These are phyloP conservation scores for Antennarius striatus DNA, from an alignment of 2,113 vertebrate genomes.

Conservation along the genomic window DNA sequence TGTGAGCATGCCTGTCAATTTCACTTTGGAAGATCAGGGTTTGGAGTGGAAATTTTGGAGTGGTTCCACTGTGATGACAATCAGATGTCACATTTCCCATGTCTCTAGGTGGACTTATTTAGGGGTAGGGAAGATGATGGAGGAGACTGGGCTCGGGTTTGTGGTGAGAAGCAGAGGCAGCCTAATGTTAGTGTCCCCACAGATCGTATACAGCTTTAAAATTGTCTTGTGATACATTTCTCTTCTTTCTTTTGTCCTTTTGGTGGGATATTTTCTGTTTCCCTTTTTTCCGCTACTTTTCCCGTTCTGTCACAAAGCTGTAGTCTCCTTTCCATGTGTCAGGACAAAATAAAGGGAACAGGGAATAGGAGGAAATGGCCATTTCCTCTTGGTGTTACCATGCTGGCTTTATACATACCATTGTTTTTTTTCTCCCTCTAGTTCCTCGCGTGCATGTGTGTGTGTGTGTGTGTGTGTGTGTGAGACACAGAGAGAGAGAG, in stretches of 20 bases:
- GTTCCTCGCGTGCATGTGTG: background rate
- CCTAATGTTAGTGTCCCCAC: conserved; percentile 61
- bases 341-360: conserved; percentile 75
- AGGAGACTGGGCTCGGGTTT: conserved; percentile 41
- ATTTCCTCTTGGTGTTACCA: conserved; percentile 32
- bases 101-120: too few relatives aligned
- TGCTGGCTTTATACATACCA: conserved; percentile 5
- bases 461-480: background rate
- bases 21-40: too few relatives aligned
- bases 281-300: conserved; percentile 10
- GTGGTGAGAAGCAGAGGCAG: conserved; percentile 46
- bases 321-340: conserved; percentile 61
- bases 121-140: background rate
- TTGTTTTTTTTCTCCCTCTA: background rate
- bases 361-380: conserved; percentile 79
- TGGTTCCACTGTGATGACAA: too few relatives aligned
- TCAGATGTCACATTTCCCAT: too few relatives aligned
- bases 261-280: conserved; percentile 8
- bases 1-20: too few relatives aligned
- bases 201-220: conserved; percentile 44
- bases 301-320: conserved; percentile 34
- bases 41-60: too few relatives aligned
- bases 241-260: conserved; percentile 39
- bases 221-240: conserved; percentile 47
- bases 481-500: too few relatives aligned